Evolutionary conservation across 2,888 invertebrate genomes (phyloP).

Genomic region (Petrolisthes cinctipes): DNA sequence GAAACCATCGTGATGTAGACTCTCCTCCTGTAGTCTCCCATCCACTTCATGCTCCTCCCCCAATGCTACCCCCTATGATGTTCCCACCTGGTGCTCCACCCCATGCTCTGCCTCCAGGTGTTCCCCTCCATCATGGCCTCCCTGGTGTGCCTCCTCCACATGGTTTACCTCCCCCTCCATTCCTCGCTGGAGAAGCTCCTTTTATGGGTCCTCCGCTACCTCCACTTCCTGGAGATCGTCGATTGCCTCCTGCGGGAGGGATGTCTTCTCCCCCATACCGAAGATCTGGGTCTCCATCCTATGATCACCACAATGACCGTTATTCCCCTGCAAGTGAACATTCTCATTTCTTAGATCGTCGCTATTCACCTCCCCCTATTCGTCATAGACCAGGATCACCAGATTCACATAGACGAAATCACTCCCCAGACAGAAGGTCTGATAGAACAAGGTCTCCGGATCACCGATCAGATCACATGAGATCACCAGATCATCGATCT

Average conservation of each 20-base stretch:
- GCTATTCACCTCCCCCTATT: constrained; percentile 55
- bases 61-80: constrained; percentile 51
- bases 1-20: constrained; percentile 48
- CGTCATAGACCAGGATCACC: constrained; percentile 48
- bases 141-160: constrained; percentile 49
- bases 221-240: constrained; percentile 57
- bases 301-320: constrained; percentile 56
- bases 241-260: constrained; percentile 61
- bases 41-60: constrained; percentile 48
- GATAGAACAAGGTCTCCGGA: constrained; percentile 57
- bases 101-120: constrained; percentile 40
- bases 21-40: constrained; percentile 51
- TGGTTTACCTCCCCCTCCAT: constrained; percentile 43
- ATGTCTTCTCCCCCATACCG: constrained; percentile 60
- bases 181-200: constrained; percentile 46
- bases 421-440: constrained; percentile 55
- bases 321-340: constrained; percentile 63
- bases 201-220: constrained; percentile 50
- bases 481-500: constrained; percentile 46
- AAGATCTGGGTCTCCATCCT: constrained; percentile 51
- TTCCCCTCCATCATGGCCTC: constrained; percentile 50
- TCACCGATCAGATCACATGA: constrained; percentile 47
- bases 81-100: constrained; percentile 43
- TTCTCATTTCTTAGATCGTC: constrained; percentile 60
- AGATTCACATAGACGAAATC: constrained; percentile 44